Base-by-base conservation (phyloP, 2,888 invertebrate genomes). In the Lottia scabra region DNA sequence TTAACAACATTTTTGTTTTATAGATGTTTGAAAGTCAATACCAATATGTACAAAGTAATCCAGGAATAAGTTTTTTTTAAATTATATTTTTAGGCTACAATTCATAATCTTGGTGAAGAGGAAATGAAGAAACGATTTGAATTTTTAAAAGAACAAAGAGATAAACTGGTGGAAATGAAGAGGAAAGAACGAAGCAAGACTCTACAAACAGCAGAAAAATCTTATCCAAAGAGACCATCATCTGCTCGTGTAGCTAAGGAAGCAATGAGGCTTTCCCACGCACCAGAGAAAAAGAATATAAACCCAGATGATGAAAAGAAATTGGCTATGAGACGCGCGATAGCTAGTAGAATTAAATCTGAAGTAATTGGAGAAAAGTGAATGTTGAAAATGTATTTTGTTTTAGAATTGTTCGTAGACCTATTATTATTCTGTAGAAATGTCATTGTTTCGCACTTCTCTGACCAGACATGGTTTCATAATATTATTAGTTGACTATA, bases 101-200 rank as follows among this genome's bases (percentile, higher is more conserved):
- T 87, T 75, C 79, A 82, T 23, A 85, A 85, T 15, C 79, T 88
- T 74, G 83, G 81, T 63, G 81, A 83, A 44, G 86, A 85, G n/a
- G 86, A 88, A 71, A 77, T 86, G 38, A 83, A 85, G 70, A 83
- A 87, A 69, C 79, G 98, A 0, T 95, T 96, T 84, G 93, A 94
- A 79, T 98, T 97, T 89, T 91, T 98, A 72, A 93, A 94, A 70
- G 93, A 94, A 75, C 97, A 98, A 87, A 92, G 98, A 30, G 98
- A 98, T 89, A 96, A 97, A 87, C 92, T 98, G 69, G 92, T 98
- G 63, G 95, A 95, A 26, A 91, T 97, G 86, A 98, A 98, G 90
- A 95, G 95, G 86, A 94, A 95, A 87, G 96, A 95, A 27, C 92
- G 98, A 26, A 94, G 95, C 85, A 94, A 94, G 81, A 93, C 95